These are phyloP conservation scores for Hirtodrosophila duncani DNA, from an alignment of 2,888 invertebrate genomes.

Conservation along the genomic window DNA sequence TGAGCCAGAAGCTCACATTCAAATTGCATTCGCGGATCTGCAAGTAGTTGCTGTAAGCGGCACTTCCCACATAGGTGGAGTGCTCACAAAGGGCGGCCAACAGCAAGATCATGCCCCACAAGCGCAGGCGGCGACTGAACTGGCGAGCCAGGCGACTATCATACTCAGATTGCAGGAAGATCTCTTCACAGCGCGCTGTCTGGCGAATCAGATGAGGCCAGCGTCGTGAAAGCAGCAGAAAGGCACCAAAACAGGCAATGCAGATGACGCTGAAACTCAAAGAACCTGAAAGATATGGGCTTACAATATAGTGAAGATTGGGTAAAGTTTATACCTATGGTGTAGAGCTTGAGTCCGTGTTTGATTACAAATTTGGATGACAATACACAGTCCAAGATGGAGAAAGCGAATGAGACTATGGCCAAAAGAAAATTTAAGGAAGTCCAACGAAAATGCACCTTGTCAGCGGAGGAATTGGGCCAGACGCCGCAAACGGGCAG, in stretches of 20 bases:
- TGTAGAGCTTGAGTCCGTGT: slow-evolving; percentile 69
- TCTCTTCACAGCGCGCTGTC: slow-evolving; percentile 63
- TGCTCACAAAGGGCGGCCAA: slow-evolving; percentile 62
- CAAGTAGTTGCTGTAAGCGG: slow-evolving; percentile 64
- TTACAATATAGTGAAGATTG: no score
- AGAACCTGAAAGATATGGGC: slow-evolving; percentile 48
- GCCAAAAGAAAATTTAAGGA: slow-evolving; percentile 52
- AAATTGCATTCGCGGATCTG: slow-evolving; percentile 74
- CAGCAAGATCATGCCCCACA: slow-evolving; percentile 60
- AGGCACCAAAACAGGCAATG: slow-evolving; percentile 55
- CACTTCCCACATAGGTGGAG: slow-evolving; percentile 58
- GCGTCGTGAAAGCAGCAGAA: slow-evolving; percentile 66
- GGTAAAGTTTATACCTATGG: no score
- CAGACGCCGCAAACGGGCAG: slow-evolving; percentile 80
- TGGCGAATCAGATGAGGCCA: slow-evolving; percentile 72
- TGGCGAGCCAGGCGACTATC: slow-evolving; percentile 43
- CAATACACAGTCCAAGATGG: slow-evolving; percentile 55
- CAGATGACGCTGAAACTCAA: slow-evolving; percentile 73
- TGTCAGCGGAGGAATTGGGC: slow-evolving; percentile 70
- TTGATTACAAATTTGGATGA: slow-evolving; percentile 55
- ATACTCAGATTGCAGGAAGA: slow-evolving; percentile 70
- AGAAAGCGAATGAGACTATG: slow-evolving; percentile 46
- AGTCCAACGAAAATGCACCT: slow-evolving; percentile 71
- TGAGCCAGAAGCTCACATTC: slow-evolving; percentile 67
- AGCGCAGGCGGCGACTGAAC: slow-evolving; percentile 59